Evolutionary conservation across 2,888 invertebrate genomes (phyloP), one percentile per base, ranked within the genome.

Genomic region (Nomada ferruginata): DNA sequence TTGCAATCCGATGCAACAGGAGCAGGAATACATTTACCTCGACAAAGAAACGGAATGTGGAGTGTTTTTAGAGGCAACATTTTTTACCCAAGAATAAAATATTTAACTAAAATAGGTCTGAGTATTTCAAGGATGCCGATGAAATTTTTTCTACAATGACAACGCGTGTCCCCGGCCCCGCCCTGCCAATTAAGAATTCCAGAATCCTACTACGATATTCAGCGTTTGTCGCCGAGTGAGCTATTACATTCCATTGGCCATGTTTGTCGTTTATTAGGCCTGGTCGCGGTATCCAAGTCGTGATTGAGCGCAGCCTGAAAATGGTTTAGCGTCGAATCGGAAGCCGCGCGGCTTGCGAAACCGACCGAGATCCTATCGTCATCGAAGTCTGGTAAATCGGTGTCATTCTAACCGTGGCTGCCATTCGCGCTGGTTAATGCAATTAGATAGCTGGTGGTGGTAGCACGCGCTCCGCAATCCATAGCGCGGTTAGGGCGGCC

Each of bases 381-480:
- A 52, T 76, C 74, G 82, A 86, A 74, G 79, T 79, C 64, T 85
- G 83, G 86, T 89, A 86, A 86, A 89, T 90, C 88, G 89, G 87
- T 90, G 90, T 89, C 90, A 89, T 78, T 88, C 83, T 78, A 83
- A 79, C 72, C 78, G 79, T 81, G 86, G 87, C 87, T 88, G 89
- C 86, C 89, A 89, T 88, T 90, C 87, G 86, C 83, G 81, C 70
- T 57, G 79, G 87, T 78, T 89, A 90, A 89, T 85, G 90, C 91
- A 91, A 92, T 92, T 92, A 92, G 89, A 91, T 91, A 66, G 80
- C 74, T 85, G 89, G 89, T 89, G 90, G 89, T 90, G 90, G 90
- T 89, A 90, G 91, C 91, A 89, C 90, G 89, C 90, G 90, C 90
- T 86, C 89, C 82, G 81, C 86, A 86, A 85, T 87, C 82, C 86